phyloP scores from a whole-genome alignment of 2,113 vertebrate species.

The Nannobrachium achirus region DNA sequence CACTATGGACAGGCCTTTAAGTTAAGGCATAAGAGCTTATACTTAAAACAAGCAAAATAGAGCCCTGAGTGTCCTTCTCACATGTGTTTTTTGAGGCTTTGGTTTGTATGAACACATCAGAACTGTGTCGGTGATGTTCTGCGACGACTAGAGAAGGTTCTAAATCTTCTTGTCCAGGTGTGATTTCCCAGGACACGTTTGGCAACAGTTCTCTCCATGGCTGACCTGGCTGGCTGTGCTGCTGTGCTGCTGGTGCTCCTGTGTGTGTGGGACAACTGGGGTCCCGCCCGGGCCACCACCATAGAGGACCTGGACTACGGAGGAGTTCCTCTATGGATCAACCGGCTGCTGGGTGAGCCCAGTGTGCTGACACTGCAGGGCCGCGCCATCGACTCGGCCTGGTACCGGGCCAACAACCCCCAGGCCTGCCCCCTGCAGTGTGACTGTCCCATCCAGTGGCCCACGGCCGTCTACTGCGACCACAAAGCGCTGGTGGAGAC shows the following conservation, averaged over 20 bases:
- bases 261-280: conserved; percentile 17
- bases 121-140: too few relatives aligned
- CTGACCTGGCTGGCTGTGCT: not conserved
- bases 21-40: too few relatives aligned
- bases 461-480: conserved; percentile 79
- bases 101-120: too few relatives aligned
- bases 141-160: too few relatives aligned
- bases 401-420: conserved; percentile 69
- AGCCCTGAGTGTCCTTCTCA: too few relatives aligned
- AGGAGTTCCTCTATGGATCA: conserved; percentile 78
- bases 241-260: conserved; percentile 36
- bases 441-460: conserved; percentile 82
- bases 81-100: too few relatives aligned
- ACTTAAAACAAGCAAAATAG: too few relatives aligned
- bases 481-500: conserved; percentile 58
- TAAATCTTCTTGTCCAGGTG: not conserved
- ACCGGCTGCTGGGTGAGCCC: conserved; percentile 78
- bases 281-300: conserved; percentile 22
- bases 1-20: too few relatives aligned
- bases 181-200: conserved; percentile 21
- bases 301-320: conserved; percentile 71
- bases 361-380: conserved; percentile 77
- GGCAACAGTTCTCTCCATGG: conserved; percentile 33
- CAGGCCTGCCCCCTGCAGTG: conserved; percentile 72
- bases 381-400: conserved; percentile 59